Evolutionary conservation across 2,888 invertebrate species (phyloP).

Genomic region (Neoitamus cyanurus): DNA sequence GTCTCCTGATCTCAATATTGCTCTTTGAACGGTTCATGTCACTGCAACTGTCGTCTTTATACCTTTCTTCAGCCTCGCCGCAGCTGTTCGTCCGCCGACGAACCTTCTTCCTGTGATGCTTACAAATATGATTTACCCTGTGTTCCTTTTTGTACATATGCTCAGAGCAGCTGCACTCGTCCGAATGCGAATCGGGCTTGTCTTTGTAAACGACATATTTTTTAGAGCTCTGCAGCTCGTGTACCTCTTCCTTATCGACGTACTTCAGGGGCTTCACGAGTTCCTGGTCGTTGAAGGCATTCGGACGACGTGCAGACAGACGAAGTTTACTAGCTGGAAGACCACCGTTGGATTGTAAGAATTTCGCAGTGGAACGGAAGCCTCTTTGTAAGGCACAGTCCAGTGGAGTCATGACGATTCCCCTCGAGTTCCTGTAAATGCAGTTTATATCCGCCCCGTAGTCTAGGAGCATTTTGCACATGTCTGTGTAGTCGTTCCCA

Average conservation of each 20-base stretch:
- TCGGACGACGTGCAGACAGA: slow-evolving; percentile 61
- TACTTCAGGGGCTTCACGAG: slow-evolving; percentile 64
- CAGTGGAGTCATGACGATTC: slow-evolving; percentile 87
- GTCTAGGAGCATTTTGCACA: slow-evolving; percentile 89
- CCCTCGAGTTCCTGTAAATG: slow-evolving; percentile 83
- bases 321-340: slow-evolving; percentile 79
- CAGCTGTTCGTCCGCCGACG: slow-evolving; percentile 65
- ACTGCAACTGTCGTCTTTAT: slow-evolving; percentile 55
- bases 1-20: slow-evolving; percentile 63
- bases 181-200: slow-evolving; percentile 60
- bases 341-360: slow-evolving; percentile 90
- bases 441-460: slow-evolving; percentile 87
- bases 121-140: slow-evolving; percentile 60
- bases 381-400: slow-evolving; percentile 91
- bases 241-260: slow-evolving; percentile 63
- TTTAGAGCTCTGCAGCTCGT: slow-evolving; percentile 61
- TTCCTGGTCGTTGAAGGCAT: slow-evolving; percentile 63
- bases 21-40: slow-evolving; percentile 66
- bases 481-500: slow-evolving; percentile 91
- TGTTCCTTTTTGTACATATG: slow-evolving; percentile 61
- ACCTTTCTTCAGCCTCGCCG: slow-evolving; percentile 59
- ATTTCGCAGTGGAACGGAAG: slow-evolving; percentile 90
- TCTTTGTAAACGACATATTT: slow-evolving; percentile 63
- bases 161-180: slow-evolving; percentile 61
- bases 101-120: slow-evolving; percentile 59